These are phyloP conservation scores for Glandiceps talaboti DNA, from an alignment of 53 echinoderm and acorn worm species.

Conservation along the genomic window DNA sequence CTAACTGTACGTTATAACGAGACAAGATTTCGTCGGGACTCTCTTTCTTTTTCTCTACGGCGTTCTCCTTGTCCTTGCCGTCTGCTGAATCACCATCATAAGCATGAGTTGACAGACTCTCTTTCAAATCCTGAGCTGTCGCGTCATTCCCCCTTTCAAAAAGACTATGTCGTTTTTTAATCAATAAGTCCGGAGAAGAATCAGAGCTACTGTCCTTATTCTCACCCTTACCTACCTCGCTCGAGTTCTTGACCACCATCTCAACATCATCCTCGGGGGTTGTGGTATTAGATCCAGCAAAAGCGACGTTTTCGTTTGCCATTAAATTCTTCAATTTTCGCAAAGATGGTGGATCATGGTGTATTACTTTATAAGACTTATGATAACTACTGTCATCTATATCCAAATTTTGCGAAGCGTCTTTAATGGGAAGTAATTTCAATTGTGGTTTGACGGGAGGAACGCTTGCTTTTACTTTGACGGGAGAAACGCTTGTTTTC, in stretches of 20 bases:
- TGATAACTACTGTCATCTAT: neutral
- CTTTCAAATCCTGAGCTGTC: neutral
- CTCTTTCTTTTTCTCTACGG: neutral
- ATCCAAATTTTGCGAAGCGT: neutral
- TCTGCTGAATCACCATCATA: neutral
- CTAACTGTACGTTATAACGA: neutral
- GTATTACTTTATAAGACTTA: neutral
- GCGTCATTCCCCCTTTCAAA: neutral
- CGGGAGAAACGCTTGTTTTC: neutral
- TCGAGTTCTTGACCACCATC: neutral
- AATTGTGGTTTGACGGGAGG: neutral
- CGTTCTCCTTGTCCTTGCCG: neutral
- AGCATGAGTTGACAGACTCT: neutral
- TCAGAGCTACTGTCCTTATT: neutral
- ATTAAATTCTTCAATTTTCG: neutral
- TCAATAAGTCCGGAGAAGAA: neutral
- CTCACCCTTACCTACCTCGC: neutral
- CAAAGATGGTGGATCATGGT: neutral
- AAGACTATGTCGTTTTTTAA: neutral
- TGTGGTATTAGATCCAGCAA: neutral
- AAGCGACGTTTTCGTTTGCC: neutral
- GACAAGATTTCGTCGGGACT: neutral
- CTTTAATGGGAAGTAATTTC: neutral
- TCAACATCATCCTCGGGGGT: neutral
- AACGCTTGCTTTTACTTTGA: neutral